Conservation (phyloP, 1,140 invertebrate genomes). For the Teleogryllus occipitalis region DNA sequence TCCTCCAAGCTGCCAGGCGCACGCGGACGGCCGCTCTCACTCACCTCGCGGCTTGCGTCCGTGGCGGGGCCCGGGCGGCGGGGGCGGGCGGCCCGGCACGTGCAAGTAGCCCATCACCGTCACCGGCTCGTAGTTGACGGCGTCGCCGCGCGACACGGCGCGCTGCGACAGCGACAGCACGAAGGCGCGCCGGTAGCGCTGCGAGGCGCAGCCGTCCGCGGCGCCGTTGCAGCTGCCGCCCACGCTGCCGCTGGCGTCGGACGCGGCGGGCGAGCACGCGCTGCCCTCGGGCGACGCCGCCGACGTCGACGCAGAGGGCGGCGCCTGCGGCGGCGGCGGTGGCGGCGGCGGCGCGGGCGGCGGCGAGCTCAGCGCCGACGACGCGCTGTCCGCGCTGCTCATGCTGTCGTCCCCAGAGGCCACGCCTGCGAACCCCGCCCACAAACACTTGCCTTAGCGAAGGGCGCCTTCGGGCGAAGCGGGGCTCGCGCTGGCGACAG, state of each 20-base stretch:
- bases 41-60: too few relatives aligned
- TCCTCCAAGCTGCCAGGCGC: too few relatives aligned
- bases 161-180: slow-evolving; percentile 54
- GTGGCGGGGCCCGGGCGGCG: background rate
- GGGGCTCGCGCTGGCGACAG: too few relatives aligned
- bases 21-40: too few relatives aligned
- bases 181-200: slow-evolving; percentile 43
- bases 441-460: too few relatives aligned
- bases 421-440: background rate
- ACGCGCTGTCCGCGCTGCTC: background rate
- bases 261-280: background rate
- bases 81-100: slow-evolving; percentile 30
- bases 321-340: background rate
- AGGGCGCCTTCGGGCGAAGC: too few relatives aligned
- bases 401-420: background rate
- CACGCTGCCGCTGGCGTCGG: background rate
- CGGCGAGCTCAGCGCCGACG: background rate
- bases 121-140: slow-evolving; percentile 55
- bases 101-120: slow-evolving; percentile 45
- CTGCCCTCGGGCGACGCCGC: slow-evolving; percentile 24
- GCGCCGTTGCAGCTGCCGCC: background rate
- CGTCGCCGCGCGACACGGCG: slow-evolving; percentile 52
- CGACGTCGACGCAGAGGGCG: slow-evolving; percentile 18
- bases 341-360: too few relatives aligned
- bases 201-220: slow-evolving; percentile 10